Conservation (phyloP, 2,113 vertebrate genomes). For the Trichechus manatus region DNA sequence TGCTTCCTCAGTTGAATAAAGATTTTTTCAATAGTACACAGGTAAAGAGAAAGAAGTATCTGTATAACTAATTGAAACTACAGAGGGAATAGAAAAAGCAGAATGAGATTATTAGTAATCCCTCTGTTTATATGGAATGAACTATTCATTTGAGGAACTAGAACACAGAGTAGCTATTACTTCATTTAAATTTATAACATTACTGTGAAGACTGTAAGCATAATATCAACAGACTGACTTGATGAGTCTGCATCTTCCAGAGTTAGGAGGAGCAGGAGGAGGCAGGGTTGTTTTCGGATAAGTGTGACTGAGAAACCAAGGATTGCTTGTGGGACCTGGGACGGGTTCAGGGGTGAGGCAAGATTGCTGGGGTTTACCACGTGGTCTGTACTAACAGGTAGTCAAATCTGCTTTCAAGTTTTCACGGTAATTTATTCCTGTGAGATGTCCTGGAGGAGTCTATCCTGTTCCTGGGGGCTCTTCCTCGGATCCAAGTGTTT, state of each 20-base stretch:
- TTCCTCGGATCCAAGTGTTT: neutral
- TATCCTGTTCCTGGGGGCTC: neutral
- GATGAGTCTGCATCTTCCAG: neutral
- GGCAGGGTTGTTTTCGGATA: neutral
- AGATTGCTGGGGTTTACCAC: neutral
- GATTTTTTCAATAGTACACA: constrained; percentile 64
- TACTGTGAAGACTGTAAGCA: neutral
- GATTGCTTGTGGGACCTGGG: neutral
- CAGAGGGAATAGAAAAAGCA: constrained; percentile 57
- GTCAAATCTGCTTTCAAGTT: neutral
- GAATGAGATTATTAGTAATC: constrained; percentile 72
- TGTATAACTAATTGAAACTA: constrained; percentile 72
- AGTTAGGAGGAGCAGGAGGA: neutral
- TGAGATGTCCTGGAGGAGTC: neutral
- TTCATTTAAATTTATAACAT: constrained; percentile 69
- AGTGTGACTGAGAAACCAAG: neutral
- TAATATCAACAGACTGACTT: constrained; percentile 17
- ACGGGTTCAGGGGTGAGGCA: neutral
- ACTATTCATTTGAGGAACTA: constrained; percentile 72
- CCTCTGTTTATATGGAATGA: constrained; percentile 58
- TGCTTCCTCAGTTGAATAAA: constrained; percentile 43
- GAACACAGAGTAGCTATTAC: constrained; percentile 67
- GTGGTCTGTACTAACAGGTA: neutral
- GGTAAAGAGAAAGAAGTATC: constrained; percentile 51
- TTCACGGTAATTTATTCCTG: neutral